Evolutionary conservation across 2,797 vertebrate species (phyloP).

Genomic region (Leuciscus waleckii): DNA sequence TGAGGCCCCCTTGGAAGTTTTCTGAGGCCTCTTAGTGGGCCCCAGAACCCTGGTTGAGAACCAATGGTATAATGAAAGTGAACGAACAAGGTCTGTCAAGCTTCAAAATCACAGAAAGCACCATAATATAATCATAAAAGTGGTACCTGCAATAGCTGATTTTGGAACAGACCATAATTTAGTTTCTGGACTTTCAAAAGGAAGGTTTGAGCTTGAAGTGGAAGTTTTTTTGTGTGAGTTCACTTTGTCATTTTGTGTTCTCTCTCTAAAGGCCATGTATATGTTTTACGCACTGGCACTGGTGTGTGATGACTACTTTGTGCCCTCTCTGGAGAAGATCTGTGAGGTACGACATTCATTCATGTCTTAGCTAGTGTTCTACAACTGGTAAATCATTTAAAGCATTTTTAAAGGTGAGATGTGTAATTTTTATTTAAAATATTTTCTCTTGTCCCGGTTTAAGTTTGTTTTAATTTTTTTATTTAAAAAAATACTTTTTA

Average conservation of each 20-base stretch:
- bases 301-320: conserved; percentile 97
- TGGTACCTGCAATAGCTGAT: not conserved
- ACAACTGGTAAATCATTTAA: not conserved
- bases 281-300: conserved; percentile 97
- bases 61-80: not conserved
- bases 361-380: not conserved
- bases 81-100: not conserved
- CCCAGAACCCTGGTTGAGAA: not conserved
- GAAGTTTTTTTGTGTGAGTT: not conserved
- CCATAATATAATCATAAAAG: not conserved
- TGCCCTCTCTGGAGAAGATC: conserved; percentile 95
- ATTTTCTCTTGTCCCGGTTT: not conserved
- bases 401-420: conserved; percentile 6
- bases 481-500: not conserved
- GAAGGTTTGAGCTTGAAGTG: not conserved
- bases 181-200: not conserved
- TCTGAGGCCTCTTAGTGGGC: not conserved
- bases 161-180: not conserved
- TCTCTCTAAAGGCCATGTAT: conserved; percentile 86
- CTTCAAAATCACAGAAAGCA: not conserved
- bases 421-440: not conserved
- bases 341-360: conserved; percentile 83
- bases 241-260: not conserved
- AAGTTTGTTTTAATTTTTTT: not conserved
- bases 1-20: not conserved